Evolutionary conservation across 2,888 invertebrate species (phyloP), one percentile per base, ranked within the genome.

Genomic region (Pomacea canaliculata): DNA sequence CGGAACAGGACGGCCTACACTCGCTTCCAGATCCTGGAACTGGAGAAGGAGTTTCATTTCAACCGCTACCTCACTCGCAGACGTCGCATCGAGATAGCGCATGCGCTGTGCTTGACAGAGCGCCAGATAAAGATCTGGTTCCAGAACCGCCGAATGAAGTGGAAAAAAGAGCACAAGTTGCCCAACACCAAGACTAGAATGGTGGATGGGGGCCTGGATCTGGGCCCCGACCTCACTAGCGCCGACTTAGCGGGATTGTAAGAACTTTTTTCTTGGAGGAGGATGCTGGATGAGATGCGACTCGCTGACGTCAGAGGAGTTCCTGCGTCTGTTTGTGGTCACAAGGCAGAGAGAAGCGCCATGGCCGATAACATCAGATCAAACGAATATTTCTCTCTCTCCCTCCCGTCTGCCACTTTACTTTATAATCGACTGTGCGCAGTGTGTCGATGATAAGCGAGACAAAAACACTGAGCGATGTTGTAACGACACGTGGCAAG

Each of bases 1-100:
- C 94, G 98, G 91, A 97, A 97, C 85, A 94, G 97, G 88, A 97
- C 98, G 92, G 97, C 98, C 86, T 98, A 98, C 92, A 98, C 98
- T 86, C 94, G 97, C 92, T 97, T 97, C 93, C 98, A 98, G 93
- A 97, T 97, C 78, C 93, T 98, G 91, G 98, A 98, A 93, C 93
- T 97, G 92, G 97, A 98, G 92, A 98, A 98, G 92, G 97, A 98
- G 93, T 98, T 98, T 93, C 97, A 98, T 93, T 98, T 97, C 94
- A 98, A 98, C 93, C 95, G 97, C 91, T 98, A 98, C 94, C 94
- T 98, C 93, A 97, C 97, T 91, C 94, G 98, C 92, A 94, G 97
- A 93, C 94, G 98, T 93, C 94, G 98, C 91, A 98, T 98, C 92
- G 98, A 98, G 93, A 97, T 98, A 90, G 97, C 98, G 85, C 97